Conservation (phyloP, 2,888 invertebrate genomes). For the Meganola albula region DNA sequence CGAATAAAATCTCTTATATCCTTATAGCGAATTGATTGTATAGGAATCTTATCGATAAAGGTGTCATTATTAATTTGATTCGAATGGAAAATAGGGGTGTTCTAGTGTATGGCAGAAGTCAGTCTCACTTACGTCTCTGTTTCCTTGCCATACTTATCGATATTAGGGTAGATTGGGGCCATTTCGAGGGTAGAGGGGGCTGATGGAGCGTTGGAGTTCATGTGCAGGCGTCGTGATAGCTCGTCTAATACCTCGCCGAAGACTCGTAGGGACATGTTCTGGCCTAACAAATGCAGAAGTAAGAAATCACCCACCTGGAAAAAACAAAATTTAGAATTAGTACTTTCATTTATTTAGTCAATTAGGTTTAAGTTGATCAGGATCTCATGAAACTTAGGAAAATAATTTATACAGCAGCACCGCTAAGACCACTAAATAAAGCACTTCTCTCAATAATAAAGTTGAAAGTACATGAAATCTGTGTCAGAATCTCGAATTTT, state of each 20-base stretch:
- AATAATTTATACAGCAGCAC: too few relatives aligned
- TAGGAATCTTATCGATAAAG: slow-evolving; percentile 19
- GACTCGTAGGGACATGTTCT: slow-evolving; percentile 89
- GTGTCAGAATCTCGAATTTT: neutral
- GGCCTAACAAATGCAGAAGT: slow-evolving; percentile 88
- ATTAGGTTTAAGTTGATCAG: neutral
- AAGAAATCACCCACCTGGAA: slow-evolving; percentile 91
- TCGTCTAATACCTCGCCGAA: slow-evolving; percentile 90
- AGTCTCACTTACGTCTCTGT: slow-evolving; percentile 84
- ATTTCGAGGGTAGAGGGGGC: slow-evolving; percentile 92
- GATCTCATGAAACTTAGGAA: too few relatives aligned
- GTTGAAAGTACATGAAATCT: neutral
- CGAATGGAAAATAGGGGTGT: neutral
- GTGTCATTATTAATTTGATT: neutral
- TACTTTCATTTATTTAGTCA: neutral
- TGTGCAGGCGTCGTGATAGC: slow-evolving; percentile 82
- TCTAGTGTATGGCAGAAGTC: slow-evolving; percentile 24
- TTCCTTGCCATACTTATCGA: slow-evolving; percentile 87
- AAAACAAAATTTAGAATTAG: neutral
- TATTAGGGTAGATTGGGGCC: slow-evolving; percentile 90
- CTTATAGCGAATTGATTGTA: slow-evolving; percentile 17
- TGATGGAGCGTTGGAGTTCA: slow-evolving; percentile 87
- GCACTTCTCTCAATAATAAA: too few relatives aligned
- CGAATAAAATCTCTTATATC: slow-evolving; percentile 22
- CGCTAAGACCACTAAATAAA: too few relatives aligned